These are phyloP conservation scores for Silvanus unidentatus DNA, from an alignment of 2,888 invertebrate genomes.

Conservation along the genomic window DNA sequence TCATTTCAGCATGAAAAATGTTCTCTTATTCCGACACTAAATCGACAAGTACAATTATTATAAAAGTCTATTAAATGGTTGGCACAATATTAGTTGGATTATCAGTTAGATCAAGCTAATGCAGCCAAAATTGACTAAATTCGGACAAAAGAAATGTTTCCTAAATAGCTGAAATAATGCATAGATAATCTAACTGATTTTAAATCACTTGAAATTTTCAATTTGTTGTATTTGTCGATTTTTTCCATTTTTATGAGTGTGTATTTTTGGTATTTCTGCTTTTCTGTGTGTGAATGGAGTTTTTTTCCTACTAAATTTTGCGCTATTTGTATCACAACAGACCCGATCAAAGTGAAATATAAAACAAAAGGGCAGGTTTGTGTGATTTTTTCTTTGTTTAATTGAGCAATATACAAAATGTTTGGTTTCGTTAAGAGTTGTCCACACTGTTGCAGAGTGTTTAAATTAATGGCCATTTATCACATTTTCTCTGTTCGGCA, in stretches of 20 bases:
- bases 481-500: no score
- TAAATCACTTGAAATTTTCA: no score
- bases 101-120: no score
- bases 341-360: constrained; percentile 29
- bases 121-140: no score
- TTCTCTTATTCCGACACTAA: constrained; percentile 3
- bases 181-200: no score
- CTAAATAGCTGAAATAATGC: no score
- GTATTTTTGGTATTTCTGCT: neutral
- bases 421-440: neutral
- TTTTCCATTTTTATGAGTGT: neutral
- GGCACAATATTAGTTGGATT: no score
- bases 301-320: no score
- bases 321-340: constrained; percentile 36
- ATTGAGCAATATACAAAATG: constrained; percentile 45
- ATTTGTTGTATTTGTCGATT: neutral
- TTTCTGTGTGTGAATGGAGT: neutral
- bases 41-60: neutral
- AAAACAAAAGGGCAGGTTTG: constrained; percentile 26
- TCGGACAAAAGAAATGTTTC: no score
- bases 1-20: constrained; percentile 43
- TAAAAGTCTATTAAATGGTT: no score
- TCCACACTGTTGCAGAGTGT: no score
- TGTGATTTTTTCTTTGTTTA: constrained; percentile 16
- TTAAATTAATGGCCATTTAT: constrained; percentile 5